These are phyloP conservation scores for Conus betulinus DNA, from an alignment of 1,140 invertebrate genomes.

Conservation along the genomic window DNA sequence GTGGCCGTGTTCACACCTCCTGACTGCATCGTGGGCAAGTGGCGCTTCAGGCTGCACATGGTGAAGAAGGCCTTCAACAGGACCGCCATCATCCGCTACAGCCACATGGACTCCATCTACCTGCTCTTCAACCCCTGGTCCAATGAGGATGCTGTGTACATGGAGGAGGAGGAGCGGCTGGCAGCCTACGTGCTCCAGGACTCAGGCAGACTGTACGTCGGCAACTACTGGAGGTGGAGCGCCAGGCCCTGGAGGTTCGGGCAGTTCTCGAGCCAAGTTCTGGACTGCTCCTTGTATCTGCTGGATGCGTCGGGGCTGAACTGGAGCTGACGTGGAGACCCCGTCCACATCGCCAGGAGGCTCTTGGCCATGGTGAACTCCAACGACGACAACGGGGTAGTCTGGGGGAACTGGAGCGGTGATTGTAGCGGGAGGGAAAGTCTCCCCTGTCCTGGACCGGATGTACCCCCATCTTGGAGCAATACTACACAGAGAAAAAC, in stretches of 20 bases:
- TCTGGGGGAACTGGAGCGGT: conserved; percentile 92
- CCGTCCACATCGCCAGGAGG: too few species aligned
- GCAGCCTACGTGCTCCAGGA: conserved; percentile 91
- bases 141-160: conserved; percentile 78
- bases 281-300: too few species aligned
- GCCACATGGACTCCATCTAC: conserved; percentile 80
- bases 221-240: conserved; percentile 87
- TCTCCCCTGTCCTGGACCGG: conserved; percentile 92
- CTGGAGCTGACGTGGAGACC: neutral
- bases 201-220: conserved; percentile 91
- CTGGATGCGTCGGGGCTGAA: neutral
- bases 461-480: conserved; percentile 89
- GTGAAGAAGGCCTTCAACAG: conserved; percentile 79
- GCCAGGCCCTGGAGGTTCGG: conserved; percentile 92
- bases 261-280: too few species aligned
- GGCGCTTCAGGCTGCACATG: conserved; percentile 89
- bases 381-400: conserved; percentile 88
- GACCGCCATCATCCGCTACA: conserved; percentile 80
- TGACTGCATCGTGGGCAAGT: too few species aligned
- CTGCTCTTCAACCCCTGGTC: conserved; percentile 93
- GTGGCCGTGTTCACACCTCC: too few species aligned
- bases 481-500: conserved; percentile 87
- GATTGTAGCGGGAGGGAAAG: conserved; percentile 88
- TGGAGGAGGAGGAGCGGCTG: conserved; percentile 82
- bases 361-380: conserved; percentile 45